phyloP scores from a whole-genome alignment of 2,113 vertebrate genomes.

The Erythrolamprus reginae region DNA sequence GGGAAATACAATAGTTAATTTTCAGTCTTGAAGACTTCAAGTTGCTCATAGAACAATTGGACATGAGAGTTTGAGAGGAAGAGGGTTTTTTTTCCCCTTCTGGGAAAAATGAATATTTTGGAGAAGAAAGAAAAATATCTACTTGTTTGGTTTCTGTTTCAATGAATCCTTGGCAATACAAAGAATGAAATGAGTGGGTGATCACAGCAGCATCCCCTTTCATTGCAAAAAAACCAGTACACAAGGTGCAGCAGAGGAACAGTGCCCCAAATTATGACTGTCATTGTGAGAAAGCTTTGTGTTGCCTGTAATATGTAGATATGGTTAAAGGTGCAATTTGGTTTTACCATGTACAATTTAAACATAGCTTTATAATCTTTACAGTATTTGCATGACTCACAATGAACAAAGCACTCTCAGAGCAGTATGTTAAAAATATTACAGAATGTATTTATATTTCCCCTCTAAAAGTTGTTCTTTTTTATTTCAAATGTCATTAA shows the following conservation, averaged over 20 bases:
- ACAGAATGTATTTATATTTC: background rate
- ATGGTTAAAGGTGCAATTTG: background rate
- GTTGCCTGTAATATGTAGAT: background rate
- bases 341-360: background rate
- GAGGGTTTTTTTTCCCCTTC: background rate
- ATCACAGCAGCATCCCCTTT: background rate
- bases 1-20: no score
- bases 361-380: conserved; percentile 20
- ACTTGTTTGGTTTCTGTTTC: background rate
- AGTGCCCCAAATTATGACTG: background rate
- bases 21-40: background rate
- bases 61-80: background rate
- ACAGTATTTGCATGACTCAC: background rate
- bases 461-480: background rate
- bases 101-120: background rate
- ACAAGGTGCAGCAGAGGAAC: background rate
- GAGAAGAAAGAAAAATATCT: background rate
- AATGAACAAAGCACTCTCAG: background rate
- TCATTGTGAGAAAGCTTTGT: background rate
- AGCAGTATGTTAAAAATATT: background rate
- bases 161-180: background rate
- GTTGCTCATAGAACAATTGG: background rate
- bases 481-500: background rate
- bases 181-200: background rate
- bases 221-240: background rate